Evolutionary conservation across 2,113 vertebrate genomes (phyloP), one percentile per base, ranked within the genome.

Genomic region (Anser cygnoides): DNA sequence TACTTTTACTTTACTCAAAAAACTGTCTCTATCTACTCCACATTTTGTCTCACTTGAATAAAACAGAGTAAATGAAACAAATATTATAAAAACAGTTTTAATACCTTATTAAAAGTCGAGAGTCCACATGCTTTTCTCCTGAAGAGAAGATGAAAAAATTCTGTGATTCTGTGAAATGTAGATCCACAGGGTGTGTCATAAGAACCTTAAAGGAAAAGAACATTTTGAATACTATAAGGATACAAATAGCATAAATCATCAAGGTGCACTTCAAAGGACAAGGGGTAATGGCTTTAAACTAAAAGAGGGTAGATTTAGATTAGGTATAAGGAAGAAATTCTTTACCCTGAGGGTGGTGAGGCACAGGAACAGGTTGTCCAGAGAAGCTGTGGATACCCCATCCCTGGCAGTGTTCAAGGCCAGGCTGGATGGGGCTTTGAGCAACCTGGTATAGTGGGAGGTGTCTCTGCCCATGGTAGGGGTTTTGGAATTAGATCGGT

Each of bases 111-210:
- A 58, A 58, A 49, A 13, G 22, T 15, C 31, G 9, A 66, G 23
- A 62, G 22, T 23, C 10, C 7, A 7, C 17, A 29, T 1, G 1
- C 11, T 62, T 80, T 75, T 50, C 57, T 68, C 41, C 28, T 35
- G 28, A 72, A 50, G 11, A 87, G 23, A 3, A 28, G 10, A 22
- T 44, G 5, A 52, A 71, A 54, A 49, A 49, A 49, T 49, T 49
- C 20, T 49, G 10, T 49, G 46, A 49, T 49, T 49, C 46, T 49
- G 20, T 49, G 16, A 21, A 62, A 5, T 2, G 3, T 17, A 33
- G 16, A 74, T 11, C 9, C 35, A 8, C 43, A 12, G 4, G 4
- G 37, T 0, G 0, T 25, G 21, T 13, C 18, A 31, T 6, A 78
- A 75, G 89, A 96, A 55, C 6, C 10, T 8, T n/a, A 7, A 31